Evolutionary conservation across 2,888 invertebrate genomes (phyloP).

Genomic region (Thereva unica): DNA sequence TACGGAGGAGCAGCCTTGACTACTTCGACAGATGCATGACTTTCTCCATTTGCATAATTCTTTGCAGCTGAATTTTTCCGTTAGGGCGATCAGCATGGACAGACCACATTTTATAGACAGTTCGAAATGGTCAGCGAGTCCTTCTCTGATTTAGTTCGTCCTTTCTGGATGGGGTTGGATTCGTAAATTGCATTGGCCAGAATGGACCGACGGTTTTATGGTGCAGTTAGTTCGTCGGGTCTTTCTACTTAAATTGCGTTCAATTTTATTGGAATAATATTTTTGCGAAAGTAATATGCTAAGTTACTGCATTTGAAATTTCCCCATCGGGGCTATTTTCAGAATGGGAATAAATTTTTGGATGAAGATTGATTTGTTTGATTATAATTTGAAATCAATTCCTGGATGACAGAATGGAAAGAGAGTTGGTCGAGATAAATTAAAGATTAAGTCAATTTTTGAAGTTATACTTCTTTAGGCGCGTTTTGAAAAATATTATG

Average conservation of each 20-base stretch:
- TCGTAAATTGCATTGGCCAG: constrained; percentile 20
- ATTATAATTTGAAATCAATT: too few species aligned
- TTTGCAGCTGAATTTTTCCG: constrained; percentile 21
- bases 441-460: too few species aligned
- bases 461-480: too few species aligned
- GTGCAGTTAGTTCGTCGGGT: not conserved
- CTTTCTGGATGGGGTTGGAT: not conserved
- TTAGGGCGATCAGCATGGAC: constrained; percentile 13
- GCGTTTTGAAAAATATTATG: too few species aligned
- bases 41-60: constrained; percentile 22
- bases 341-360: not conserved
- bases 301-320: constrained; percentile 15
- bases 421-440: too few species aligned
- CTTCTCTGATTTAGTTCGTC: constrained; percentile 25
- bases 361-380: too few species aligned
- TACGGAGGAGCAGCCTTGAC: not conserved
- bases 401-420: too few species aligned
- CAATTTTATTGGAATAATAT: constrained; percentile 25
- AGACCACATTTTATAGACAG: constrained; percentile 20
- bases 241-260: constrained; percentile 14
- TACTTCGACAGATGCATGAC: constrained; percentile 22
- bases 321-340: not conserved
- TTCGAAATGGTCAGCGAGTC: constrained; percentile 12
- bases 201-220: not conserved
- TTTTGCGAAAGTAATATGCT: constrained; percentile 6